Evolutionary conservation across 2,888 invertebrate genomes (phyloP).

Genomic region (Spatulosminthurus flaviceps): DNA sequence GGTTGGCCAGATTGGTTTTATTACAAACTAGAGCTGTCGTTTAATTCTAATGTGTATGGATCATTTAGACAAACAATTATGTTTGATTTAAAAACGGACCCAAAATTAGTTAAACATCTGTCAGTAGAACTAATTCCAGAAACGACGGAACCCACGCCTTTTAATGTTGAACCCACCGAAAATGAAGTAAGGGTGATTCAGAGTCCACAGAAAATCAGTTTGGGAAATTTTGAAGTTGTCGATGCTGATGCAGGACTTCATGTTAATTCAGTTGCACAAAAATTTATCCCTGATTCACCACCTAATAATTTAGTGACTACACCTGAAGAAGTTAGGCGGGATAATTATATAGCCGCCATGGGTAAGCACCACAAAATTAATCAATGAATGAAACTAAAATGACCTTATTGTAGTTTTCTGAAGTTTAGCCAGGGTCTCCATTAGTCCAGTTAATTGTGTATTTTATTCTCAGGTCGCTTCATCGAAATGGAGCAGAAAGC

Average conservation of each 20-base stretch:
- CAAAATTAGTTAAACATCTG: slow-evolving; percentile 74
- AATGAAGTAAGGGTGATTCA: slow-evolving; percentile 22
- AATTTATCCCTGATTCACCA: slow-evolving; percentile 29
- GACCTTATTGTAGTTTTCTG: not conserved
- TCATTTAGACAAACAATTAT: slow-evolving; percentile 81
- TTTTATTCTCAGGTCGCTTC: slow-evolving; percentile 49
- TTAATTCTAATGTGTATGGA: slow-evolving; percentile 77
- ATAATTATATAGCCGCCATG: slow-evolving; percentile 52
- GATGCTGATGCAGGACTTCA: slow-evolving; percentile 47
- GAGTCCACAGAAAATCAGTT: slow-evolving; percentile 29
- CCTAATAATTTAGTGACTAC: slow-evolving; percentile 43
- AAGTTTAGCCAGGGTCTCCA: not conserved
- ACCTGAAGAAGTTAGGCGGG: slow-evolving; percentile 45
- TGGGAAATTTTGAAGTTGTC: slow-evolving; percentile 44
- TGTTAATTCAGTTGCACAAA: slow-evolving; percentile 32
- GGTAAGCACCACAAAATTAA: slow-evolving; percentile 37
- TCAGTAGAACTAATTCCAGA: slow-evolving; percentile 74
- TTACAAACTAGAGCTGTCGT: slow-evolving; percentile 69
- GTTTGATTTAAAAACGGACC: slow-evolving; percentile 78
- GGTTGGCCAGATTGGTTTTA: slow-evolving; percentile 62
- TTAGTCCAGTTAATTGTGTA: not conserved
- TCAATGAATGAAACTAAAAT: not conserved
- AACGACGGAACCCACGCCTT: not conserved
- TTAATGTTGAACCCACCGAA: slow-evolving; percentile 1
- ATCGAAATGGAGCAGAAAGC: slow-evolving; percentile 51